phyloP scores from a whole-genome alignment of 1,140 invertebrate genomes.

The Copidosoma floridanum region DNA sequence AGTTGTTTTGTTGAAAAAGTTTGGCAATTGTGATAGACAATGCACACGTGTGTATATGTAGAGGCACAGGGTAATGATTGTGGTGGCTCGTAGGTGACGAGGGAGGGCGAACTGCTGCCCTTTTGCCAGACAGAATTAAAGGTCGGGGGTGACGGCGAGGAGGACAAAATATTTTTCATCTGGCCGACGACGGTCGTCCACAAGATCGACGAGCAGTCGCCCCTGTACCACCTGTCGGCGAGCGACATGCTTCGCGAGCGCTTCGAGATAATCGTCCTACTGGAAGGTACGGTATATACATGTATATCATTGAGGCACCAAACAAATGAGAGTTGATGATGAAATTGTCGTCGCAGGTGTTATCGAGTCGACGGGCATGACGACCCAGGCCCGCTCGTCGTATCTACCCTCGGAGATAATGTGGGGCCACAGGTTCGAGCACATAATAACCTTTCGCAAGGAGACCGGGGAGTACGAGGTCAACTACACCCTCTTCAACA shows the following conservation, averaged over 20 bases:
- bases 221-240: constrained; percentile 85
- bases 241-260: constrained; percentile 84
- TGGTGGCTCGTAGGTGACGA: constrained; percentile 63
- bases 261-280: constrained; percentile 94
- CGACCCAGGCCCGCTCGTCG: constrained; percentile 84
- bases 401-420: constrained; percentile 91
- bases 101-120: constrained; percentile 82
- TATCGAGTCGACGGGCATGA: constrained; percentile 88
- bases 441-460: constrained; percentile 87
- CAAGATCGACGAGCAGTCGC: constrained; percentile 75
- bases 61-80: no score
- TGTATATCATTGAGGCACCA: no score
- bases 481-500: constrained; percentile 92
- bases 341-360: constrained; percentile 58
- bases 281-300: constrained; percentile 87
- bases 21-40: no score
- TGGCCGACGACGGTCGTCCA: constrained; percentile 91
- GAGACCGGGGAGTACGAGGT: constrained; percentile 90
- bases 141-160: constrained; percentile 80
- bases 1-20: no score
- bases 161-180: constrained; percentile 82
- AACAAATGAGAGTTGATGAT: no score
- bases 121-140: constrained; percentile 82
- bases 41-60: no score
- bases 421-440: constrained; percentile 91